Conservation (phyloP, 2,797 vertebrate species). For the Pelodytes ibericus region DNA sequence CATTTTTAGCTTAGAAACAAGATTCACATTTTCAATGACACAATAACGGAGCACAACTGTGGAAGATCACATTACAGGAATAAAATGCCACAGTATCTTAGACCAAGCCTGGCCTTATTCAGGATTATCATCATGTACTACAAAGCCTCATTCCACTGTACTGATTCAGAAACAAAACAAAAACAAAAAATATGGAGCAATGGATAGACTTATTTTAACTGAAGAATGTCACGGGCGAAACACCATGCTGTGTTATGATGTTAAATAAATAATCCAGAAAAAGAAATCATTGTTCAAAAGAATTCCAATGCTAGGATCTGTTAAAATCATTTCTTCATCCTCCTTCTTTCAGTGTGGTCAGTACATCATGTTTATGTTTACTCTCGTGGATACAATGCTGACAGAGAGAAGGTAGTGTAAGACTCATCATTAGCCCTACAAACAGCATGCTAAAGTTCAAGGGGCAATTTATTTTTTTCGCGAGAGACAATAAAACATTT, state of each 20-base stretch:
- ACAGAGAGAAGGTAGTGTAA: conserved; percentile 70
- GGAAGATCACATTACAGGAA: conserved; percentile 68
- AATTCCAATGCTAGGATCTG: conserved; percentile 72
- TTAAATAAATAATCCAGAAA: conserved; percentile 65
- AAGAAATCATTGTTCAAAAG: conserved; percentile 62
- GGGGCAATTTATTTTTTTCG: conserved; percentile 74
- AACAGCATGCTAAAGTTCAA: conserved; percentile 90
- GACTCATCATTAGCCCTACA: conserved; percentile 78
- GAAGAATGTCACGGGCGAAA: conserved; percentile 66
- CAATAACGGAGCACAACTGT: conserved; percentile 65
- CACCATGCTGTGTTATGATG: conserved; percentile 69
- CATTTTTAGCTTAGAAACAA: conserved; percentile 68
- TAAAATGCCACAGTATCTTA: conserved; percentile 63
- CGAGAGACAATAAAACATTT: conserved; percentile 73
- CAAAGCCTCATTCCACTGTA: conserved; percentile 66
- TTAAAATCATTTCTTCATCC: conserved; percentile 74
- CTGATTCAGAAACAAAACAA: conserved; percentile 59
- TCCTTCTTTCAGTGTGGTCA: conserved; percentile 80
- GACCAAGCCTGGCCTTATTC: conserved; percentile 62
- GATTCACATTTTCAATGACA: conserved; percentile 70
- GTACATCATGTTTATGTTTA: conserved; percentile 83
- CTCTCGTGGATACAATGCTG: conserved; percentile 71
- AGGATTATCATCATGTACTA: conserved; percentile 63
- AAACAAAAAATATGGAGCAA: conserved; percentile 16
- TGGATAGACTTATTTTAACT: conserved; percentile 61